These are phyloP conservation scores for Drepana arcuata DNA, from an alignment of 1,140 invertebrate genomes.

Conservation along the genomic window DNA sequence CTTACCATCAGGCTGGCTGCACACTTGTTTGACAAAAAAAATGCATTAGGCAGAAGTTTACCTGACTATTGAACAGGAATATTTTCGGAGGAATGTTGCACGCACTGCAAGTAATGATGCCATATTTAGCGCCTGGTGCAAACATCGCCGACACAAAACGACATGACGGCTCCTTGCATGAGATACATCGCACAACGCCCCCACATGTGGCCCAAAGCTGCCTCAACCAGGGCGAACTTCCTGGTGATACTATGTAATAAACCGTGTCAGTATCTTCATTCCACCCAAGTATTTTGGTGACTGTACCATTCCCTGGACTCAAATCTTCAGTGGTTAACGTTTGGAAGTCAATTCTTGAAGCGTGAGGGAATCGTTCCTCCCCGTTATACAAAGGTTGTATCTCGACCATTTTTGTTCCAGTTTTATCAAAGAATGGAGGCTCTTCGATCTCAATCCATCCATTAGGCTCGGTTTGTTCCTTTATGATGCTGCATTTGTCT, in stretches of 20 bases:
- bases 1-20: too few relatives aligned
- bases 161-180: slow-evolving; percentile 58
- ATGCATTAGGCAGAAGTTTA: slow-evolving; percentile 14
- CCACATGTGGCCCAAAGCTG: slow-evolving; percentile 67
- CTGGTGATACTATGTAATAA: slow-evolving; percentile 69
- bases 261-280: slow-evolving; percentile 60
- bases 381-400: slow-evolving; percentile 44
- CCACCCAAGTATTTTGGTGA: slow-evolving; percentile 57
- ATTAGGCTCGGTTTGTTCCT: slow-evolving; percentile 48
- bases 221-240: slow-evolving; percentile 61
- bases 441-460: slow-evolving; percentile 62
- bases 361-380: slow-evolving; percentile 50
- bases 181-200: slow-evolving; percentile 53
- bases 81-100: slow-evolving; percentile 37
- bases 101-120: slow-evolving; percentile 41
- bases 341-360: slow-evolving; percentile 50
- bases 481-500: slow-evolving; percentile 61
- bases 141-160: slow-evolving; percentile 30
- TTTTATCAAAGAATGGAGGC: slow-evolving; percentile 64
- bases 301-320: slow-evolving; percentile 74
- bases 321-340: slow-evolving; percentile 68
- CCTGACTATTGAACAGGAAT: slow-evolving; percentile 41
- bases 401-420: slow-evolving; percentile 47
- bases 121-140: slow-evolving; percentile 37
- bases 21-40: slow-evolving; percentile 3